Percentiles rank a stretch among this genome's conserved stretches.
These are phyloP conservation scores for Procambarus virginalis DNA, from an alignment of 1,140 invertebrate species.

Conservation along the genomic window DNA sequence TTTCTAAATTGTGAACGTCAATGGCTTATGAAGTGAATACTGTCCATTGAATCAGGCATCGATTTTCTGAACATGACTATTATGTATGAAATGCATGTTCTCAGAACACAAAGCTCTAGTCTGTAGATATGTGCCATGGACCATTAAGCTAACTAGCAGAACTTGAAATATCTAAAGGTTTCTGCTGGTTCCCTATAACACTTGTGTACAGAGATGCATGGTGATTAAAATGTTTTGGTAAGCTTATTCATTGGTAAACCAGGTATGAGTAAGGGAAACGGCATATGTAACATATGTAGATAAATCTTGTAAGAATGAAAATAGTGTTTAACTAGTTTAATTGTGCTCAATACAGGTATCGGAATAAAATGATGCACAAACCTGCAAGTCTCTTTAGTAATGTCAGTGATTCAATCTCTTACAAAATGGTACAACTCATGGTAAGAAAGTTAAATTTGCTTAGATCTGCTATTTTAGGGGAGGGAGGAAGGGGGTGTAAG, in stretches of 20 bases:
- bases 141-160: background rate
- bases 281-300: background rate
- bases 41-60: background rate
- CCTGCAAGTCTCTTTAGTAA: background rate
- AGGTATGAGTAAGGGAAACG: background rate
- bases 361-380: background rate
- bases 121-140: conserved; percentile 63
- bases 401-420: background rate
- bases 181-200: background rate
- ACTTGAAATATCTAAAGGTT: background rate
- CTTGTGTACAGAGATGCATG: background rate
- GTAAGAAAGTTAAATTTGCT: background rate
- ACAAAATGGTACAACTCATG: background rate
- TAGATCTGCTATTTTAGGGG: too few species aligned
- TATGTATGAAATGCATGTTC: conserved; percentile 39
- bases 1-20: background rate
- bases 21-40: background rate
- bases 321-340: background rate
- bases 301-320: background rate
- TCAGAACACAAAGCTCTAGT: conserved; percentile 61
- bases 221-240: background rate
- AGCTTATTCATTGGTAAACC: too few species aligned
- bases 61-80: background rate
- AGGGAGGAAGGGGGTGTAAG: too few species aligned
- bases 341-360: background rate